Conservation (phyloP, 2,113 vertebrate species). For the Scartelaos histophorus region DNA sequence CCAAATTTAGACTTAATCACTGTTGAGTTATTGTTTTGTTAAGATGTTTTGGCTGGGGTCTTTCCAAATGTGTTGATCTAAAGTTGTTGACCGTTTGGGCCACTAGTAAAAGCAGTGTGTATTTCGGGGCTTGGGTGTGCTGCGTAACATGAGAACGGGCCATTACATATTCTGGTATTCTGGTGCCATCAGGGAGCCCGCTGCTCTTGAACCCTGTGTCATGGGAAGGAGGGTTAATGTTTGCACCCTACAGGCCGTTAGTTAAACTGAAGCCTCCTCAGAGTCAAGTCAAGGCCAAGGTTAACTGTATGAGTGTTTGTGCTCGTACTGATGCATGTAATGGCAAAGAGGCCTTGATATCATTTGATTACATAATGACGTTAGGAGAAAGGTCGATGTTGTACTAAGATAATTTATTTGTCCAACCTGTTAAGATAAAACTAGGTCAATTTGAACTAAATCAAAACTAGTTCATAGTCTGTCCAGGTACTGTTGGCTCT, state of each 20-base stretch:
- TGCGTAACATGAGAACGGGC: conserved; percentile 55
- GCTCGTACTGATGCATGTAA: conserved; percentile 34
- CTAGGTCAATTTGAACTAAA: not conserved
- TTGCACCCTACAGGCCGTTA: conserved; percentile 49
- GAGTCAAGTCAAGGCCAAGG: conserved; percentile 45
- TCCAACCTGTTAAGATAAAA: too few species aligned
- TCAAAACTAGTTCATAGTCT: too few species aligned
- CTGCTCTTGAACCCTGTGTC: conserved; percentile 37
- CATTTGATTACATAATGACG: conserved; percentile 16
- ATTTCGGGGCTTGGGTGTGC: conserved; percentile 59
- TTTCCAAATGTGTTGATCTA: conserved; percentile 22
- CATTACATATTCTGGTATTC: conserved; percentile 57
- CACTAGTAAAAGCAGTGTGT: conserved; percentile 40
- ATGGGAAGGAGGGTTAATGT: conserved; percentile 9
- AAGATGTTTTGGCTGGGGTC: not conserved
- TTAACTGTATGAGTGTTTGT: conserved; percentile 34
- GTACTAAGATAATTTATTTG: not conserved
- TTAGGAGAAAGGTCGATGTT: not conserved
- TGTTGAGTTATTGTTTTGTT: not conserved
- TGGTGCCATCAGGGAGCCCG: conserved; percentile 32
- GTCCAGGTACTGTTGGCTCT: too few species aligned
- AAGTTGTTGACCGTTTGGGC: conserved; percentile 8
- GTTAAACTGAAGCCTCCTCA: conserved; percentile 33
- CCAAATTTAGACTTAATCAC: not conserved
- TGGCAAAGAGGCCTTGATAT: conserved; percentile 29